phyloP scores from a whole-genome alignment of 2,797 vertebrate species.

The Pseudochaenichthys georgianus region DNA sequence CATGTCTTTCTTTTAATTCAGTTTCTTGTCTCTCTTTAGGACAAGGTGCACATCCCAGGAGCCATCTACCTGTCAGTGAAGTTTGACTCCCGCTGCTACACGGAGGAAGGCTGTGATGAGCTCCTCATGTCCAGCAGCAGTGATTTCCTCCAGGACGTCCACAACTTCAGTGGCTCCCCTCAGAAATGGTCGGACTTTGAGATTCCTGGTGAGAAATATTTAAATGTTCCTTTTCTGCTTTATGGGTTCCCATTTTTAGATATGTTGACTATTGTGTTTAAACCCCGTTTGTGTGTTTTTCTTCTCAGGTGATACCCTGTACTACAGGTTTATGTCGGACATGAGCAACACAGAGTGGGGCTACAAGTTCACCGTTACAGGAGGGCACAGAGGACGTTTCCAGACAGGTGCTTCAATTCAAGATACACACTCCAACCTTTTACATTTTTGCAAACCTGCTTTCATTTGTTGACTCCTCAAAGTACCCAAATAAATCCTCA shows the following conservation, averaged over 20 bases:
- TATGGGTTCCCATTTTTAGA: neutral
- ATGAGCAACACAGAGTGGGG: slow-evolving; percentile 99
- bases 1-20: neutral
- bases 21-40: slow-evolving; percentile 77
- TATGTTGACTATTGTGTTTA: neutral
- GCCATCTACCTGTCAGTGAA: slow-evolving; percentile 97
- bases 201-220: slow-evolving; percentile 89
- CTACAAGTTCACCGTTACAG: slow-evolving; percentile 96
- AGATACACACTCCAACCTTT: neutral
- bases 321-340: slow-evolving; percentile 96
- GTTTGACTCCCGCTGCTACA: slow-evolving; percentile 95
- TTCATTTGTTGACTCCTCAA: neutral
- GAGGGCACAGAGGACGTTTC: slow-evolving; percentile 95
- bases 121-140: slow-evolving; percentile 94
- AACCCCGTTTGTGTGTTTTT: slow-evolving; percentile 17
- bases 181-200: slow-evolving; percentile 98
- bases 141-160: slow-evolving; percentile 94
- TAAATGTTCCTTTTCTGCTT: neutral
- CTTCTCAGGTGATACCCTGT: slow-evolving; percentile 91
- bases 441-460: neutral
- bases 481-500: neutral
- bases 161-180: slow-evolving; percentile 94
- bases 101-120: slow-evolving; percentile 97
- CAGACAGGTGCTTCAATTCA: slow-evolving; percentile 89
- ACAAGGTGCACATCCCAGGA: slow-evolving; percentile 97